phyloP scores from a whole-genome alignment of 2,113 vertebrate genomes.

The Myotis brandtii region DNA sequence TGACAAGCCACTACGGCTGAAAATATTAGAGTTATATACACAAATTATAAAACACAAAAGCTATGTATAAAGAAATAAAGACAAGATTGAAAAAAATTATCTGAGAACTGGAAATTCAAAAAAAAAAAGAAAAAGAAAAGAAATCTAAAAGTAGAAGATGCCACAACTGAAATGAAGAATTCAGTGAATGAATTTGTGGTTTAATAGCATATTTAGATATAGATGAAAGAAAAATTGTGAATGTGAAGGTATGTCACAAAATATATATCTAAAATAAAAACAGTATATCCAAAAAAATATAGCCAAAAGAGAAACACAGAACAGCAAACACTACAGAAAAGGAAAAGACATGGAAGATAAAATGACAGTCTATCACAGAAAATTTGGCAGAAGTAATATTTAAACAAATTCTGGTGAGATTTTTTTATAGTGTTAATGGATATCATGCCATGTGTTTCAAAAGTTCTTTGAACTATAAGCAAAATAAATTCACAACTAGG shows the following conservation, averaged over 20 bases:
- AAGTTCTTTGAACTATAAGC: neutral
- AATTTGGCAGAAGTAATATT: neutral
- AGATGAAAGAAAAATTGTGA: conserved; percentile 8
- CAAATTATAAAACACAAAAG: neutral
- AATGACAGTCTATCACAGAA: neutral
- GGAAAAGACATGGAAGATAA: neutral
- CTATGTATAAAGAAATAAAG: neutral
- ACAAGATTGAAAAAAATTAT: neutral
- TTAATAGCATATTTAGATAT: neutral
- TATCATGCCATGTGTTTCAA: neutral
- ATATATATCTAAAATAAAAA: conserved; percentile 20
- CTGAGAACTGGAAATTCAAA: conserved; percentile 4
- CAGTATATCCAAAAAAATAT: neutral
- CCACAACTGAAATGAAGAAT: neutral
- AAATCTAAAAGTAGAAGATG: neutral
- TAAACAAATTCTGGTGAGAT: conserved; percentile 1
- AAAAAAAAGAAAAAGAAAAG: neutral
- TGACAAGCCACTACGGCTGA: neutral
- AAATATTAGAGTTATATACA: conserved; percentile 5
- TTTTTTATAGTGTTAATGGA: neutral
- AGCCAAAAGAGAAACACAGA: neutral
- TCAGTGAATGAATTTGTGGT: neutral
- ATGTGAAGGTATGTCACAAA: neutral
- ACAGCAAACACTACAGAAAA: neutral
- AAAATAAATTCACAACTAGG: conserved; percentile 31